Evolutionary conservation across 2,797 vertebrate species (phyloP), one percentile per base, ranked within the genome.

Genomic region (Arctocebus calabarensis): DNA sequence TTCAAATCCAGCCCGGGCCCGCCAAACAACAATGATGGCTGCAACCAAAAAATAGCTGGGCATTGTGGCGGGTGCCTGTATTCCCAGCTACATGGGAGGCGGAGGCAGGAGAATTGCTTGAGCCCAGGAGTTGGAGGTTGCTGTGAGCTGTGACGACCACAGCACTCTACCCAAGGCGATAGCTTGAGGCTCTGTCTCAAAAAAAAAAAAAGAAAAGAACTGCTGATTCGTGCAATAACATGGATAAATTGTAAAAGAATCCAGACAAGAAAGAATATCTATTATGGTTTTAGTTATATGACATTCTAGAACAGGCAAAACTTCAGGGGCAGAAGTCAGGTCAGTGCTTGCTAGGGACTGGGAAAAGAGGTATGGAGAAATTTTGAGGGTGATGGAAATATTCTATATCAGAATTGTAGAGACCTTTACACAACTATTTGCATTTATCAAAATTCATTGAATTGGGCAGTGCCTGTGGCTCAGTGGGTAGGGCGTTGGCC

Each of bases 211-310:
- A 48, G 13, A 48, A 48, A 10, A 45, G 10, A 45, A n/a, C n/a
- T n/a, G 43, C 61, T 86, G 45, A 68, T 48, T 88, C 79, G 75
- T 61, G n/a, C 64, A 64, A 74, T 74, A 85, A 74, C 59, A 79
- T 25, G 8, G 61, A 66, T n/a, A 45, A 95, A 85, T 92, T 73
- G 27, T 45, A 90, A 74, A 90, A 87, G 66, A 64, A 61, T 88
- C 34, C 48, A 93, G 90, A 92, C 20, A 55, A 52, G 62, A 48
- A 85, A 61, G 52, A 66, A 19, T 61, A 16, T 3, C n/a, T 81
- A 40, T 55, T 61, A 13, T 7, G 27, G 9, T 71, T 64, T 61
- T 85, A 73, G 43, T 77, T 55, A 78, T n/a, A 45, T n/a, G 43
- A 73, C 25, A 40, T 61, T 55, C 64, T 61, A 77, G 75, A 73